Percentiles rank a stretch among this genome's conserved stretches.
Evolutionary conservation across 1,140 invertebrate genomes (phyloP).

Genomic region (Trichonephila clavipes): DNA sequence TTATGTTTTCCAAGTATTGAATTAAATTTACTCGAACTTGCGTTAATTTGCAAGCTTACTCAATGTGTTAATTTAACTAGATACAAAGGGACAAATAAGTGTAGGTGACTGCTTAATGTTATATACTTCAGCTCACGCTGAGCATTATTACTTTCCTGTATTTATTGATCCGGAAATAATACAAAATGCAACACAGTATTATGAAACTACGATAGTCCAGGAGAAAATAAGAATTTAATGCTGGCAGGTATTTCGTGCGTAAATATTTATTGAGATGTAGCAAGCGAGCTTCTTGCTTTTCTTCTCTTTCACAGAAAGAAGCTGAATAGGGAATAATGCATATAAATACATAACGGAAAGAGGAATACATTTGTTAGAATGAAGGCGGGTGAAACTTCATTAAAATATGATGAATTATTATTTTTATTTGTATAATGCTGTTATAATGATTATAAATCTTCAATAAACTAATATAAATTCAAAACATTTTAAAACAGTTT

Average conservation of each 20-base stretch:
- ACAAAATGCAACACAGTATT: neutral
- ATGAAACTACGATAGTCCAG: neutral
- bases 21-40: neutral
- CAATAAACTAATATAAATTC: too few relatives aligned
- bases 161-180: conserved; percentile 21
- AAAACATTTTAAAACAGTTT: too few relatives aligned
- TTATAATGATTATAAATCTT: too few relatives aligned
- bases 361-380: too few relatives aligned
- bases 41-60: neutral
- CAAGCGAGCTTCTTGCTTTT: neutral
- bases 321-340: too few relatives aligned
- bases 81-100: neutral
- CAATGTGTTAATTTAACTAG: neutral
- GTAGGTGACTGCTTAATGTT: neutral
- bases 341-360: too few relatives aligned
- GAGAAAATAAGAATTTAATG: conserved; percentile 29
- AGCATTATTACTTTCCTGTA: neutral
- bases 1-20: too few relatives aligned
- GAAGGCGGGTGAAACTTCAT: too few relatives aligned
- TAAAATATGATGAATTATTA: too few relatives aligned
- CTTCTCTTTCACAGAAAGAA: neutral
- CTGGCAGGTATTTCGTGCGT: conserved; percentile 37
- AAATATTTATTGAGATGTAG: conserved; percentile 34
- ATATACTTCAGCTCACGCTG: neutral
- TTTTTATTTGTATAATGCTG: too few relatives aligned